Conservation (phyloP, 2,797 vertebrate genomes). For the Urosaurus nigricauda region DNA sequence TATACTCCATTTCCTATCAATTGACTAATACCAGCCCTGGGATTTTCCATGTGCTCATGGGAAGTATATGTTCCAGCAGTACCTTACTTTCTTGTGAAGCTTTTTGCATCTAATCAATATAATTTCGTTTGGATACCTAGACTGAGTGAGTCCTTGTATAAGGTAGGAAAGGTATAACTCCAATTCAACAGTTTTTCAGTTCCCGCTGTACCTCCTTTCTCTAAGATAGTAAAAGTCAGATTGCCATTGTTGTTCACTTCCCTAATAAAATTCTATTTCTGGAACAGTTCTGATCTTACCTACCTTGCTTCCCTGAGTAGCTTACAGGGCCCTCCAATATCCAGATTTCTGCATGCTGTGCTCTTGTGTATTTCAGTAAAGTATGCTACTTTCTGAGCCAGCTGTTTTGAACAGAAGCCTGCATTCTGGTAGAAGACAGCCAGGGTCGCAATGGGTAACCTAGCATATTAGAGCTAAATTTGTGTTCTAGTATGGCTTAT, state of each 20-base stretch:
- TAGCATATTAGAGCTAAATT: neutral
- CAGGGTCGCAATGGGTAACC: neutral
- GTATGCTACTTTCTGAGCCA: neutral
- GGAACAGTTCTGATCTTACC: neutral
- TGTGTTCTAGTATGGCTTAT: neutral
- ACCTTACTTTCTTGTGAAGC: neutral
- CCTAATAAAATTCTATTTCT: neutral
- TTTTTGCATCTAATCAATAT: neutral
- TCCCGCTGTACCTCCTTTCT: neutral
- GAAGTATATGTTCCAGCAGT: neutral
- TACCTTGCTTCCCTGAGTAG: neutral
- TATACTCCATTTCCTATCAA: neutral
- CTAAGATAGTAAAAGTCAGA: neutral
- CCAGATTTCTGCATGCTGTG: neutral
- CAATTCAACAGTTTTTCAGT: neutral
- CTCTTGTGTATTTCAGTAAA: slow-evolving; percentile 8
- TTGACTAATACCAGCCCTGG: neutral
- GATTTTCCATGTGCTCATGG: neutral
- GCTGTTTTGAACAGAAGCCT: neutral
- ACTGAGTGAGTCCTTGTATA: neutral
- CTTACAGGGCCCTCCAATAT: neutral
- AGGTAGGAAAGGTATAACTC: neutral
- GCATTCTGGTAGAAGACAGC: neutral
- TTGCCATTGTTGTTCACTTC: slow-evolving; percentile 1
- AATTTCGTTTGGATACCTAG: neutral